Evolutionary conservation across 2,113 vertebrate species (phyloP).

Genomic region (Ceyx margarethae): DNA sequence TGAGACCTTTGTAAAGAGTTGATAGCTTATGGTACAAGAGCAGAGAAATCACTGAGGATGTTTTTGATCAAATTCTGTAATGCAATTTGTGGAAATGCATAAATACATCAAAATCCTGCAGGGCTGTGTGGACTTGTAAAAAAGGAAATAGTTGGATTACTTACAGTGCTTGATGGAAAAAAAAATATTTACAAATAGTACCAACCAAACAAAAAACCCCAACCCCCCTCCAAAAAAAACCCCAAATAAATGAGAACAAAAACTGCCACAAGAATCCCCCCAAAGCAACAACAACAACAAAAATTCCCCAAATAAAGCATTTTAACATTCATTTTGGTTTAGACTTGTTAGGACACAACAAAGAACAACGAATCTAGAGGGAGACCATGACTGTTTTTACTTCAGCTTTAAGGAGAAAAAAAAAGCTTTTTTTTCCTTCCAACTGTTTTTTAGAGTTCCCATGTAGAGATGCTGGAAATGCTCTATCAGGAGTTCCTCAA

Average conservation of each 20-base stretch:
- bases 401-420: not conserved
- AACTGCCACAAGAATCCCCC: no score
- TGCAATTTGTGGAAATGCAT: not conserved
- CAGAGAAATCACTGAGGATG: not conserved
- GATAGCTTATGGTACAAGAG: not conserved
- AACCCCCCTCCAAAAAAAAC: no score
- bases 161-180: not conserved
- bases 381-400: not conserved
- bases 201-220: no score
- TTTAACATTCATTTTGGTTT: not conserved
- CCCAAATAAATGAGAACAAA: no score
- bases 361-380: not conserved
- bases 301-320: not conserved
- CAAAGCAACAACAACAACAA: no score
- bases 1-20: not conserved
- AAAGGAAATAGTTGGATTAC: not conserved
- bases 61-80: not conserved
- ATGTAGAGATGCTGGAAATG: not conserved
- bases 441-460: not conserved
- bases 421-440: not conserved
- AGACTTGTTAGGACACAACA: not conserved
- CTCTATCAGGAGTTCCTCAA: not conserved
- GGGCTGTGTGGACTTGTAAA: not conserved
- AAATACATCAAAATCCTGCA: not conserved
- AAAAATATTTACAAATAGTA: no score